Percentiles rank a stretch among this genome's conserved stretches.
Evolutionary conservation across 2,113 vertebrate species (phyloP).

Genomic region (Epinephelus fuscoguttatus): DNA sequence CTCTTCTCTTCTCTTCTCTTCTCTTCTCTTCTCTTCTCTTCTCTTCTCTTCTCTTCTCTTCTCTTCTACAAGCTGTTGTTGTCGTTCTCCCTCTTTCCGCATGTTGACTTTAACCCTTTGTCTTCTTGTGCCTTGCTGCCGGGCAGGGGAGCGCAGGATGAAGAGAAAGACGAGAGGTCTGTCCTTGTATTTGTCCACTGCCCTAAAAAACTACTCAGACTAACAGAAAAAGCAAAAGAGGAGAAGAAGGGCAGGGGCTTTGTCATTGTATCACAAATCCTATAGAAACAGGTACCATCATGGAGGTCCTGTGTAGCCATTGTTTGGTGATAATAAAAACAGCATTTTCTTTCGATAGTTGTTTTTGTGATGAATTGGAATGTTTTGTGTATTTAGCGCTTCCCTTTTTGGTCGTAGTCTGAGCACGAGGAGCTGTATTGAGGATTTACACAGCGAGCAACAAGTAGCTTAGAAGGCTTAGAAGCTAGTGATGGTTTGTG

Average conservation of each 20-base stretch:
- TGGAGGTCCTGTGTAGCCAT: neutral
- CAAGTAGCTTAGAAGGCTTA: neutral
- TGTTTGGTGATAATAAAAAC: neutral
- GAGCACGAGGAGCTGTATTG: neutral
- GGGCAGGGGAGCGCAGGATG: slow-evolving; percentile 93
- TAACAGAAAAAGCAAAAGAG: neutral
- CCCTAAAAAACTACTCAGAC: slow-evolving; percentile 32
- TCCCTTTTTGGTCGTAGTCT: neutral
- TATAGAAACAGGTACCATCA: neutral
- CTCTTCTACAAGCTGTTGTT: slow-evolving; percentile 46
- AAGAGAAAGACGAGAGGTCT: slow-evolving; percentile 96
- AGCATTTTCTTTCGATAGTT: neutral
- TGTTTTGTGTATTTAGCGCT: neutral
- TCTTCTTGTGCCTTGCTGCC: slow-evolving; percentile 92
- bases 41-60: slow-evolving; percentile 64
- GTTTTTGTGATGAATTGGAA: neutral
- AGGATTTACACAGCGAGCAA: neutral
- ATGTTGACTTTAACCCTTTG: slow-evolving; percentile 89
- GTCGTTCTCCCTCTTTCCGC: slow-evolving; percentile 81
- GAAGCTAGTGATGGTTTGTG: neutral
- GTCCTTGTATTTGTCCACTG: slow-evolving; percentile 82
- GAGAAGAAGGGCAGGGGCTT: slow-evolving; percentile 13
- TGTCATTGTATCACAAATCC: neutral
- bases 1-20: neutral
- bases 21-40: neutral